These are phyloP conservation scores for Artibeus lituratus DNA, from an alignment of 2,797 vertebrate genomes.

Conservation along the genomic window DNA sequence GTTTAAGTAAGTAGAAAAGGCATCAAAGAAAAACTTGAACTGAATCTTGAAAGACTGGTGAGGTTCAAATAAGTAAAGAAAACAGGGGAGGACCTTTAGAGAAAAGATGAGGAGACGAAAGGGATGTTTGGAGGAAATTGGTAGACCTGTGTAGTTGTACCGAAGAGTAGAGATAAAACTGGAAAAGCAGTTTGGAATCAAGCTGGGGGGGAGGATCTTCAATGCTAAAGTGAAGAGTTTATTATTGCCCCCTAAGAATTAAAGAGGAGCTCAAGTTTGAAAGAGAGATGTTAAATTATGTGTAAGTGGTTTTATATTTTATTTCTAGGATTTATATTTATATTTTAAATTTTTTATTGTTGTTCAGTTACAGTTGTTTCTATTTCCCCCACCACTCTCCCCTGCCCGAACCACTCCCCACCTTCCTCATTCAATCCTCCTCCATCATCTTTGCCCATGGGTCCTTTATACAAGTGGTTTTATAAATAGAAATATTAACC, in stretches of 20 bases:
- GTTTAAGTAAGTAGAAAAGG: neutral
- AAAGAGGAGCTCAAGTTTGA: neutral
- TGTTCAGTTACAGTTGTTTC: too few species aligned
- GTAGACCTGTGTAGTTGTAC: neutral
- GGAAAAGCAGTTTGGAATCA: neutral
- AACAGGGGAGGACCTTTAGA: neutral
- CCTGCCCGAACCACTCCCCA: too few species aligned
- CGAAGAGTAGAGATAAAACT: neutral
- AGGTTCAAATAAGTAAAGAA: neutral
- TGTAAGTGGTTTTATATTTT: neutral
- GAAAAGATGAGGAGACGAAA: neutral
- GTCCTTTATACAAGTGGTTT: neutral
- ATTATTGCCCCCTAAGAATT: neutral
- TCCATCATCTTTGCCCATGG: too few species aligned
- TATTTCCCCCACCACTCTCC: too few species aligned
- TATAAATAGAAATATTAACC: neutral
- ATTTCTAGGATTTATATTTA: too few species aligned
- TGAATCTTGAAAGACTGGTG: neutral
- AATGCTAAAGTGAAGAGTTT: neutral
- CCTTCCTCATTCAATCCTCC: too few species aligned
- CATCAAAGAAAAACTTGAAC: neutral
- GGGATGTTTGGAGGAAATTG: neutral
- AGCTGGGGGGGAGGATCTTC: neutral
- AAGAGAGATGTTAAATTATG: neutral
- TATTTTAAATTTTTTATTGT: too few species aligned